Percentiles rank a stretch among this genome's conserved stretches.
phyloP scores from a whole-genome alignment of 2,888 invertebrate species.

The Zootermopsis nevadensis region DNA sequence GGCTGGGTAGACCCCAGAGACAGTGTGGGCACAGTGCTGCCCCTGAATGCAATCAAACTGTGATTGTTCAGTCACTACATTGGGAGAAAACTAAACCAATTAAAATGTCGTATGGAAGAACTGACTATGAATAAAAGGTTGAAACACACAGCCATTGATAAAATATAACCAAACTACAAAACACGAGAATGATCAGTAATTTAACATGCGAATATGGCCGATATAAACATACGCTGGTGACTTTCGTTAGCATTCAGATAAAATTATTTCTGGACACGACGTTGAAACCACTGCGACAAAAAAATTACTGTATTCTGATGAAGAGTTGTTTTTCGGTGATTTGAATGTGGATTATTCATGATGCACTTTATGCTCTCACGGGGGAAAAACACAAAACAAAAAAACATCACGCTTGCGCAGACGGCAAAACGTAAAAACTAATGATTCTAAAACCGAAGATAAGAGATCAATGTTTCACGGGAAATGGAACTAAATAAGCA shows the following conservation, averaged over 20 bases:
- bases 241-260: neutral
- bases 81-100: no score
- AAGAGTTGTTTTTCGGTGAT: neutral
- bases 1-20: no score
- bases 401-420: neutral
- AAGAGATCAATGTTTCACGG: conserved; percentile 3
- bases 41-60: no score
- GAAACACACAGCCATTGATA: no score
- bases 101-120: no score
- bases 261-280: neutral
- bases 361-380: neutral
- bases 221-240: neutral
- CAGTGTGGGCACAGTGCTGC: no score
- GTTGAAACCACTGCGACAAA: neutral
- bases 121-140: no score
- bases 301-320: neutral
- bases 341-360: neutral
- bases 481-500: conserved; percentile 3
- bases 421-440: neutral
- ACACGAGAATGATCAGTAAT: no score
- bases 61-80: no score
- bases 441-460: neutral
- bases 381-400: neutral
- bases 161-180: no score
- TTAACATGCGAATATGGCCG: no score